phyloP scores from a whole-genome alignment of 2,888 invertebrate genomes.

The Arrhopalites spinosus region DNA sequence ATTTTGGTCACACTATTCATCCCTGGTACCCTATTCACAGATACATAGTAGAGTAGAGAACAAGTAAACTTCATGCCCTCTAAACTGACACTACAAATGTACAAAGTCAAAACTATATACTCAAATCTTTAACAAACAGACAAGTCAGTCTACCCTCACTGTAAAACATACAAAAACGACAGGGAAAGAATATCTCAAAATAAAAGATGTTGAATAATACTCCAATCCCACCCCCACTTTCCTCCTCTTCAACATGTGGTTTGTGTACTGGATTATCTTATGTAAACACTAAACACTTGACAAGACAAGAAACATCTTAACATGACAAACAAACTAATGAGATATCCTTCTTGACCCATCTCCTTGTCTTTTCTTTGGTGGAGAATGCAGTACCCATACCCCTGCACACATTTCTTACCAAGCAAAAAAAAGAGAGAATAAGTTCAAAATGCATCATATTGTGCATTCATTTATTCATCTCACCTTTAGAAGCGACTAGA shows the following conservation, averaged over 20 bases:
- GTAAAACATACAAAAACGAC: neutral
- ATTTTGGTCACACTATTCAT: constrained; percentile 5
- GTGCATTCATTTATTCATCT: too few species aligned
- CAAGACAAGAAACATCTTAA: constrained; percentile 18
- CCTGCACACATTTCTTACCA: neutral
- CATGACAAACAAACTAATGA: neutral
- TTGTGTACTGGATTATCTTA: constrained; percentile 10
- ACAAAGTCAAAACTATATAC: neutral
- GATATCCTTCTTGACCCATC: constrained; percentile 20
- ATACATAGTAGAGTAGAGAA: neutral
- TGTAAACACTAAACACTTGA: constrained; percentile 24
- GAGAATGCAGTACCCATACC: neutral
- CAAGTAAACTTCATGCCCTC: neutral
- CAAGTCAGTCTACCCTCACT: neutral
- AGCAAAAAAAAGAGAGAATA: neutral
- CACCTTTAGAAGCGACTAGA: too few species aligned
- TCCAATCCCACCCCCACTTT: neutral
- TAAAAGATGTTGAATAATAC: neutral
- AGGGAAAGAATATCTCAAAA: neutral
- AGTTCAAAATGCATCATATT: neutral
- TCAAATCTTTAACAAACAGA: neutral
- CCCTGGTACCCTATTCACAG: neutral
- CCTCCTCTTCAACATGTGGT: constrained; percentile 23
- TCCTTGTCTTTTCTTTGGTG: neutral
- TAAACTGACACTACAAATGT: neutral